Evolutionary conservation across 2,113 vertebrate species (phyloP), one percentile per base, ranked within the genome.

Genomic region (Leptobrachium leishanense): DNA sequence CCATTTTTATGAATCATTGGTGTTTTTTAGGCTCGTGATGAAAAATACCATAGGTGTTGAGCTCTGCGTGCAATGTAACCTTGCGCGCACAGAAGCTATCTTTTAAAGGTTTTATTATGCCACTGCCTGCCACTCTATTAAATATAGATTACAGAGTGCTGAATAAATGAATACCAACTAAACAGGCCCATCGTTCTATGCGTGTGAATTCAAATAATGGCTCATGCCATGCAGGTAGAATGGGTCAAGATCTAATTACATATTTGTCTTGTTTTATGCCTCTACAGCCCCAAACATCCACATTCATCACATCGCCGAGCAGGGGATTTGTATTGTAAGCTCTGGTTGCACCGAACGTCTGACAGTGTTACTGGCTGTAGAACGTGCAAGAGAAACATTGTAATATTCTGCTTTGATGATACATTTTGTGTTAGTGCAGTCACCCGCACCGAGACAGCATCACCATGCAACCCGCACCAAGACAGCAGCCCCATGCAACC

Each of bases 91-190:
- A 50, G 8, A 50, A 50, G 46, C 46, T 50, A 50, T 50, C 46
- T 50, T 91, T 88, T 90, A 92, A 92, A 91, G 73, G 85, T 87
- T 91, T 91, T 92, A 92, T 92, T 92, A 92, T 92, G 88, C 90
- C 87, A 89, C 89, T 91, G 90, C 88, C 92, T 94, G 90, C 88
- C 90, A 90, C 87, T 90, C 89, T 88, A 92, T 94, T 93, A 94
- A 93, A 93, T 94, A 91, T 90, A 92, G 90, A 94, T 94, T 92
- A 94, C 91, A 89, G 86, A 85, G 85, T 86, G 85, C 88, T 89
- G 92, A 92, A 94, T 93, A 92, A 91, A 94, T 94, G 92, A 94
- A 94, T 92, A 91, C 85, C 88, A 93, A 94, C 82, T 82, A 90
- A 88, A 87, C 85, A 2, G 87, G 74, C 84, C 86, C 85, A 88